Percentiles rank a stretch among this genome's conserved stretches.
Conservation (phyloP, 2,797 vertebrate genomes). For the Mus spretus region DNA sequence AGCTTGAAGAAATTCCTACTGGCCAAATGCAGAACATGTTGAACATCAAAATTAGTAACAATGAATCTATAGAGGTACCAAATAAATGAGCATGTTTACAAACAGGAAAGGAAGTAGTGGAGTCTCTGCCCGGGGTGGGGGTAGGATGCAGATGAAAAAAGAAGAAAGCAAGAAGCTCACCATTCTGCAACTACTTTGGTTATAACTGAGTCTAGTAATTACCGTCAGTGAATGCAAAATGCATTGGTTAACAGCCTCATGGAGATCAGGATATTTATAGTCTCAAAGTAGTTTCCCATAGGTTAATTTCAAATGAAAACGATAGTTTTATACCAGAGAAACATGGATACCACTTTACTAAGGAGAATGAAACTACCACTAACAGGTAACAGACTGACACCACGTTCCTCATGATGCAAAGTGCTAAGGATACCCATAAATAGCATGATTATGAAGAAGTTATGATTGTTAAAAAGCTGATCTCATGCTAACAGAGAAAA, state of each 20-base stretch:
- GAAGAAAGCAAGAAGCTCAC: background rate
- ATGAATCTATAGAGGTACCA: background rate
- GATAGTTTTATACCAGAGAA: conserved; percentile 18
- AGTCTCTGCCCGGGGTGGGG: background rate
- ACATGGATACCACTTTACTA: background rate
- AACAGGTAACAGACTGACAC: background rate
- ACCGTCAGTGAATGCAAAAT: background rate
- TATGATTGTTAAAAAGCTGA: background rate
- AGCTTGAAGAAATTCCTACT: background rate
- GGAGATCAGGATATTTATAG: background rate
- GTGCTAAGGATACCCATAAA: background rate
- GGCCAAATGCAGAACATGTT: background rate
- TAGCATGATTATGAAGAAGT: background rate
- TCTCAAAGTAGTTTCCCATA: background rate
- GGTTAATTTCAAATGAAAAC: conserved; percentile 24
- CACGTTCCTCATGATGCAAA: background rate
- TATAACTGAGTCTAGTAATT: background rate
- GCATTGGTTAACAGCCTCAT: conserved; percentile 17
- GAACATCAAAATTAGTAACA: conserved; percentile 23
- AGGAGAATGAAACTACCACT: background rate
- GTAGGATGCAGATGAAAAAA: background rate
- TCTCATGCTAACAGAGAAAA: background rate
- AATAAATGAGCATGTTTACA: background rate
- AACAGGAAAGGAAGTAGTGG: background rate
- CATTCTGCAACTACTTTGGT: background rate